Percentiles rank a stretch among this genome's conserved stretches.
phyloP scores from a whole-genome alignment of 2,888 invertebrate genomes.

The Slavum lentiscoides region DNA sequence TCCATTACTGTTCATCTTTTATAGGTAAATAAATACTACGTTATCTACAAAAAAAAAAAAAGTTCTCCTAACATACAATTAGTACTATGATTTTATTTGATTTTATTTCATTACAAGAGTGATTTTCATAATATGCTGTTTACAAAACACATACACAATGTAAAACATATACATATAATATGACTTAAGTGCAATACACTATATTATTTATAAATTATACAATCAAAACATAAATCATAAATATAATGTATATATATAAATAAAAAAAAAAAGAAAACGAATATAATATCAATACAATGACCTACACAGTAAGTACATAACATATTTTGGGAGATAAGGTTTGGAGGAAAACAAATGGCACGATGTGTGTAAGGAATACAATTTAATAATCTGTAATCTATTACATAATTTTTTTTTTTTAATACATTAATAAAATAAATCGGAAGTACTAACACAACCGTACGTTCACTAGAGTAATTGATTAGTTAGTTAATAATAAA shows the following conservation, averaged over 20 bases:
- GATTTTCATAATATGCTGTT: slow-evolving; percentile 31
- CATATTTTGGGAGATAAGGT: slow-evolving; percentile 10
- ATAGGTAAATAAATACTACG: slow-evolving; percentile 19
- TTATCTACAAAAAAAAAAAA: slow-evolving; percentile 25
- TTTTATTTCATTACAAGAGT: slow-evolving; percentile 24
- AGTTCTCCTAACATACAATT: slow-evolving; percentile 20
- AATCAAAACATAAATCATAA: slow-evolving; percentile 43
- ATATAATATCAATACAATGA: slow-evolving; percentile 38
- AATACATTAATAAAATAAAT: slow-evolving; percentile 37
- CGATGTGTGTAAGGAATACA: slow-evolving; percentile 14
- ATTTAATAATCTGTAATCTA: slow-evolving; percentile 30
- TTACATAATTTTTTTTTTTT: slow-evolving; percentile 10
- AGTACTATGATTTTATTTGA: background rate
- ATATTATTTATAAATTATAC: slow-evolving; percentile 36
- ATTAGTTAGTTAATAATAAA: slow-evolving; percentile 3
- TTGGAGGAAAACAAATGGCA: slow-evolving; percentile 40
- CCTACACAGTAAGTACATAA: slow-evolving; percentile 45
- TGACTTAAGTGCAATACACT: slow-evolving; percentile 37
- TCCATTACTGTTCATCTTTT: slow-evolving; percentile 33
- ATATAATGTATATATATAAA: slow-evolving; percentile 44
- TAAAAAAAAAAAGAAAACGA: slow-evolving; percentile 38
- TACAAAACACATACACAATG: slow-evolving; percentile 19
- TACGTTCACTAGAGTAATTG: slow-evolving; percentile 9
- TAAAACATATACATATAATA: background rate
- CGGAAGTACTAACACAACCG: slow-evolving; percentile 37